Conservation (phyloP, 1,140 invertebrate genomes). For the Drosophila carrolli region DNA sequence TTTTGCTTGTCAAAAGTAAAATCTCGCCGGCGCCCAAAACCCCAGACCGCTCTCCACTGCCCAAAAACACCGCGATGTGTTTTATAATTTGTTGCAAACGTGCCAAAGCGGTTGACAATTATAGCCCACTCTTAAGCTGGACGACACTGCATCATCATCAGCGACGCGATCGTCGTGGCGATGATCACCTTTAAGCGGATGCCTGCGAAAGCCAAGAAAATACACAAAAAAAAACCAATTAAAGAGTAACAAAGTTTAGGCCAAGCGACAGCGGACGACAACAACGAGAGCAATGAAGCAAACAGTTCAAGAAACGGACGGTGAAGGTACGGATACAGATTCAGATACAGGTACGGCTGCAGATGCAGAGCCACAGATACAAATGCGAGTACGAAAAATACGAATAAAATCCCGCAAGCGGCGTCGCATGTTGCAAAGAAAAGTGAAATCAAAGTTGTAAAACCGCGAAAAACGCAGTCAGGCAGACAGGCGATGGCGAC, state of each 20-base stretch:
- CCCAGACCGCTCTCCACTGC: neutral
- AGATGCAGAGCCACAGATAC: conserved; percentile 46
- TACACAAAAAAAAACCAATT: conserved; percentile 71
- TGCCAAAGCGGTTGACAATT: conserved; percentile 75
- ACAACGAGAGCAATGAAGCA: conserved; percentile 80
- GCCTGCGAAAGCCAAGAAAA: conserved; percentile 48
- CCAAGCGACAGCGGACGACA: conserved; percentile 52
- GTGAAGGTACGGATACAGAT: conserved; percentile 69
- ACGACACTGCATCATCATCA: conserved; percentile 65
- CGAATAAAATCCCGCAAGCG: conserved; percentile 38
- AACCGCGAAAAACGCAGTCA: conserved; percentile 83
- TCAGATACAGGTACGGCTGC: conserved; percentile 24
- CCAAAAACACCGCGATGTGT: conserved; percentile 34
- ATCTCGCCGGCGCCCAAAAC: conserved; percentile 12
- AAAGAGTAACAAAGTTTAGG: conserved; percentile 79
- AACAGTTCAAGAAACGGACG: conserved; percentile 81
- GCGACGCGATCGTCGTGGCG: conserved; percentile 40
- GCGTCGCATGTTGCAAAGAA: conserved; percentile 79
- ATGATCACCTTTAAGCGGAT: conserved; percentile 45
- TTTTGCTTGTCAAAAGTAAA: conserved; percentile 18
- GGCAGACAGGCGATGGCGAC: conserved; percentile 67
- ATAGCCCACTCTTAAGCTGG: conserved; percentile 55
- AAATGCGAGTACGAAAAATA: conserved; percentile 20
- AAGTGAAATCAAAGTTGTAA: conserved; percentile 84
- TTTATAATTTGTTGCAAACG: conserved; percentile 75